phyloP scores from a whole-genome alignment of 2,797 vertebrate genomes.

The Meda fulgida region DNA sequence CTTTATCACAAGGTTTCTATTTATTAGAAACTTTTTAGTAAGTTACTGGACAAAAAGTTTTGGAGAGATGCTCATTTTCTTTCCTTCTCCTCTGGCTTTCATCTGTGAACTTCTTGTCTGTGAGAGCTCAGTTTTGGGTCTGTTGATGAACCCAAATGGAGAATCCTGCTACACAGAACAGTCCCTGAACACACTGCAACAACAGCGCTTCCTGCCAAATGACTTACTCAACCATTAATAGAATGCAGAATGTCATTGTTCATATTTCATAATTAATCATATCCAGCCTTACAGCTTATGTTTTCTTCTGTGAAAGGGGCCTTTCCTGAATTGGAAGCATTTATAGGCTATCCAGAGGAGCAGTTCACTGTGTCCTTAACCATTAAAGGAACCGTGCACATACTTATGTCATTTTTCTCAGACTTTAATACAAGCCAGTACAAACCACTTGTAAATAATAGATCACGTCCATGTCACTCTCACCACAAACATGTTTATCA shows the following conservation, averaged over 20 bases:
- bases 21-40: conserved; percentile 43
- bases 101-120: conserved; percentile 13
- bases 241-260: conserved; percentile 30
- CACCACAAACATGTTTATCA: conserved; percentile 66
- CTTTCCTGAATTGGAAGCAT: conserved; percentile 31
- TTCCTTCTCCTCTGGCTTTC: conserved; percentile 60
- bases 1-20: neutral
- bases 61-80: conserved; percentile 85
- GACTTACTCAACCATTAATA: conserved; percentile 23
- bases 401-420: conserved; percentile 17
- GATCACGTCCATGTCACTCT: conserved; percentile 34
- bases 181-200: conserved; percentile 18
- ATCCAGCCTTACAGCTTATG: conserved; percentile 72
- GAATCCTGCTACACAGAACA: conserved; percentile 33
- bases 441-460: conserved; percentile 43
- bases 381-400: conserved; percentile 21
- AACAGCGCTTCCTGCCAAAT: conserved; percentile 19
- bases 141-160: conserved; percentile 3
- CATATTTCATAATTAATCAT: conserved; percentile 67
- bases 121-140: conserved; percentile 47
- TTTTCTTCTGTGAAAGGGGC: conserved; percentile 23
- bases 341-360: neutral
- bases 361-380: conserved; percentile 18
- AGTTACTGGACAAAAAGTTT: conserved; percentile 91
- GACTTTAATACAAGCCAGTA: conserved; percentile 15